Conservation (phyloP, 2,113 vertebrate genomes). For the Coracopsis vasa region DNA sequence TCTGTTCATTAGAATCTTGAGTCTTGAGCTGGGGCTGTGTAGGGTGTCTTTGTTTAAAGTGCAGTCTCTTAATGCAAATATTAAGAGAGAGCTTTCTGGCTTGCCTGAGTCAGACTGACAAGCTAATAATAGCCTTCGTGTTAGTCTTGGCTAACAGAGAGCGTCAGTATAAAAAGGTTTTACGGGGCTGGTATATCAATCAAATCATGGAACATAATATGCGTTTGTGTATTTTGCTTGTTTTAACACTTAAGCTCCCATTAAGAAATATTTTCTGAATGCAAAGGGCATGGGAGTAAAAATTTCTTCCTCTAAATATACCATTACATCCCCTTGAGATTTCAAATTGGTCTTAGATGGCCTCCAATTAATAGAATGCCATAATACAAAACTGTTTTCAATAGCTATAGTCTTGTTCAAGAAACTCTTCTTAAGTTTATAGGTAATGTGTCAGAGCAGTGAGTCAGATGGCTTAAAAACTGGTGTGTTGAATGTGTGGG, state of each 20-base stretch:
- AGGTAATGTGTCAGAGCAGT: not conserved
- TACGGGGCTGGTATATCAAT: not conserved
- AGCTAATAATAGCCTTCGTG: constrained; percentile 55
- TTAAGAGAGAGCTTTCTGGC: constrained; percentile 56
- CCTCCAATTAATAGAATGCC: constrained; percentile 10
- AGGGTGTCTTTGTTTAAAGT: constrained; percentile 71
- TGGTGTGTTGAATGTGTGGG: rapidly evolving
- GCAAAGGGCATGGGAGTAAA: not conserved
- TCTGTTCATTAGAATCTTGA: constrained; percentile 73
- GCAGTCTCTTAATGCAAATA: constrained; percentile 73
- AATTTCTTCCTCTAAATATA: not conserved
- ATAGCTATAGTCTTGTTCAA: constrained; percentile 7
- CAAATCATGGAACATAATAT: not conserved
- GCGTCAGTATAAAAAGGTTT: constrained; percentile 16
- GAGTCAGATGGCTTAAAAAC: not conserved
- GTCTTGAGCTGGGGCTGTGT: constrained; percentile 60
- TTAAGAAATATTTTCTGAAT: not conserved
- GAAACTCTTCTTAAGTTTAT: not conserved
- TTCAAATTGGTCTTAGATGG: constrained; percentile 20
- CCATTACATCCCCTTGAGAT: not conserved
- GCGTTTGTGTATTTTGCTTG: constrained; percentile 2
- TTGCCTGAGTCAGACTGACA: constrained; percentile 34
- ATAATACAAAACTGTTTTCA: constrained; percentile 3
- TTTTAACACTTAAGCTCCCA: constrained; percentile 67
- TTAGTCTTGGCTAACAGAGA: constrained; percentile 40